Conservation (phyloP, 2,113 vertebrate species). For the Labeo catla region DNA sequence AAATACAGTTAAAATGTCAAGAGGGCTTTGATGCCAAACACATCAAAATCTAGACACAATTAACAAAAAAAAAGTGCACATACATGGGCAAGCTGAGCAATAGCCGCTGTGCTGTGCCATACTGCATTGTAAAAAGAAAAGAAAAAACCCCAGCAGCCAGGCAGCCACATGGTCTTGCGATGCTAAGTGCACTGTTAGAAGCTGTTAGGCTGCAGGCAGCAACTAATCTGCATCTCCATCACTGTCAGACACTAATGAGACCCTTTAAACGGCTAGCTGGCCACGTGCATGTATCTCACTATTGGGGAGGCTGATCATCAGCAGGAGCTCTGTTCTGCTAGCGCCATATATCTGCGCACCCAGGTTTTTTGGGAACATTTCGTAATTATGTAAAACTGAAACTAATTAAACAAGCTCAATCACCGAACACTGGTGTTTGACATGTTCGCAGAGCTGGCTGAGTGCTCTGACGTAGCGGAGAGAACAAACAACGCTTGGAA, state of each 20-base stretch:
- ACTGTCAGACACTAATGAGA: conserved; percentile 64
- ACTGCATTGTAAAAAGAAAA: conserved; percentile 1
- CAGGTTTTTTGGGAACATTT: conserved; percentile 36
- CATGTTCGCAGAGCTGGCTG: conserved; percentile 10
- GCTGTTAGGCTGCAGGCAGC: conserved; percentile 37
- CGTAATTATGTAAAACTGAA: conserved; percentile 49
- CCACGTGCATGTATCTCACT: conserved; percentile 33
- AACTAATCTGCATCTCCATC: conserved; percentile 59
- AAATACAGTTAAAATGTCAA: conserved; percentile 12
- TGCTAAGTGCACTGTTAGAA: conserved; percentile 22
- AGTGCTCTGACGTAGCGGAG: conserved; percentile 31
- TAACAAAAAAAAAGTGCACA: neutral
- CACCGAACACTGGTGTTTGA: conserved; percentile 35
- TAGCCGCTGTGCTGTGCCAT: neutral
- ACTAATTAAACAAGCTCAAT: conserved; percentile 47
- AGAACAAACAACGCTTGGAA: conserved; percentile 28
- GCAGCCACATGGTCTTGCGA: conserved; percentile 35
- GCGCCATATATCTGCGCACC: neutral
- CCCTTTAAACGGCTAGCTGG: conserved; percentile 50
- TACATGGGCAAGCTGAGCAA: neutral
- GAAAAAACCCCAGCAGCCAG: conserved; percentile 37
- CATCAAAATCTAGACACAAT: neutral
- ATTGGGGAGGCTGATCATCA: conserved; percentile 50
- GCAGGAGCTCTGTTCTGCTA: conserved; percentile 8
- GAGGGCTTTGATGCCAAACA: neutral